phyloP scores from a whole-genome alignment of 1,140 invertebrate species.

The Ips nitidus region DNA sequence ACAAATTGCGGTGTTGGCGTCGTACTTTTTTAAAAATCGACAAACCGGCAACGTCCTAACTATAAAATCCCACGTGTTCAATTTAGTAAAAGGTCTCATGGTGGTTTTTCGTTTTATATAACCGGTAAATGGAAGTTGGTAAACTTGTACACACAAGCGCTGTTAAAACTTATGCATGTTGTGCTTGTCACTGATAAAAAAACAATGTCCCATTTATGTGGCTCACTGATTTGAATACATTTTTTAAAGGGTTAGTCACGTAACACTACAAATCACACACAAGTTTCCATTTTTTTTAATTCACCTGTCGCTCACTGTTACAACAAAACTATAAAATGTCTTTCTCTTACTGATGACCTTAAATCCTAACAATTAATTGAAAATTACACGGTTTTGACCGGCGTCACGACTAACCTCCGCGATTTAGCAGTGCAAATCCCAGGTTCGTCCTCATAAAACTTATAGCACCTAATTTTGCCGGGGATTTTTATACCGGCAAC shows the following conservation, averaged over 20 bases:
- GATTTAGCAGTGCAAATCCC: background rate
- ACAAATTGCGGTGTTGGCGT: constrained; percentile 59
- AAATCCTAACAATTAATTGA: too few relatives aligned
- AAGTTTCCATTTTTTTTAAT: too few relatives aligned
- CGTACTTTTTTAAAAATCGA: constrained; percentile 59
- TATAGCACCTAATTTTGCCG: background rate
- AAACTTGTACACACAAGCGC: background rate
- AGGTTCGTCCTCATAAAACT: background rate
- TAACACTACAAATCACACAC: too few relatives aligned
- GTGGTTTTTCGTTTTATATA: background rate
- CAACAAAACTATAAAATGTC: too few relatives aligned
- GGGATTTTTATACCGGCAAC: background rate
- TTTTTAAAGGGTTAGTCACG: too few relatives aligned
- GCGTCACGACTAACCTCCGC: background rate
- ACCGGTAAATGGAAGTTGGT: background rate
- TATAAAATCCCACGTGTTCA: constrained; percentile 29
- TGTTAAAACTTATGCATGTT: too few relatives aligned
- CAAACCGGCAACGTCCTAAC: constrained; percentile 19
- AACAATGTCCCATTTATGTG: too few relatives aligned
- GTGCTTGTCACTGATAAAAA: too few relatives aligned
- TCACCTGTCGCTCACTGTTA: too few relatives aligned
- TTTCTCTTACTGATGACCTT: too few relatives aligned
- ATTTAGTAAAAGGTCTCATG: background rate
- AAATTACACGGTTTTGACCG: too few relatives aligned
- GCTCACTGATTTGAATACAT: too few relatives aligned